Evolutionary conservation across 2,113 vertebrate genomes (phyloP).

Genomic region (Vidua chalybeata): DNA sequence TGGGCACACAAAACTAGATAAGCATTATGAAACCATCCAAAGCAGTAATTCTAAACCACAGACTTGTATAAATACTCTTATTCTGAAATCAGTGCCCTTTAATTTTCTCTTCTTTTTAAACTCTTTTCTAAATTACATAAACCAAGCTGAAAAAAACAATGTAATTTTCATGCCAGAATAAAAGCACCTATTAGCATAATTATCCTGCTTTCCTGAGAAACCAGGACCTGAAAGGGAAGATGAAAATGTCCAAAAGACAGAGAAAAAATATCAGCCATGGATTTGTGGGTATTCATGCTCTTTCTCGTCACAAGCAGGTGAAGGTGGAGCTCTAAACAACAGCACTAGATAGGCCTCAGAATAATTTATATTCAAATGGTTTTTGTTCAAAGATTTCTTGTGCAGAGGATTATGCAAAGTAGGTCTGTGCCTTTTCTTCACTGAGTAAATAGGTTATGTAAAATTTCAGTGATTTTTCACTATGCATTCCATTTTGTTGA

Average conservation of each 20-base stretch:
- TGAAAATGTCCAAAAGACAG: neutral
- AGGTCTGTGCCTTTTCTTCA: neutral
- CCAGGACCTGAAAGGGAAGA: neutral
- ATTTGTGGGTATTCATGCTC: neutral
- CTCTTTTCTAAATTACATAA: neutral
- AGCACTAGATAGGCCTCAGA: neutral
- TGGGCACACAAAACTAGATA: neutral
- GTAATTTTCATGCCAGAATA: neutral
- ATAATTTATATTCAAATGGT: conserved; percentile 20
- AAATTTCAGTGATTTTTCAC: conserved; percentile 4
- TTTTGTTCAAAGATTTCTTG: neutral
- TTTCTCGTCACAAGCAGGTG: neutral
- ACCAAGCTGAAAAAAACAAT: neutral
- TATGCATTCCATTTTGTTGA: neutral
- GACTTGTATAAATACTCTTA: neutral
- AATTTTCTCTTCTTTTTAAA: neutral
- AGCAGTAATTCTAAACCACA: neutral
- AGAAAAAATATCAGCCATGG: neutral
- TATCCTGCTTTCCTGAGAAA: neutral
- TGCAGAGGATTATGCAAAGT: conserved; percentile 25
- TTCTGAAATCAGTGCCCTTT: neutral
- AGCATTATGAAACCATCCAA: neutral
- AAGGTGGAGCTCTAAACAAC: neutral
- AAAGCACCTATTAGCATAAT: neutral
- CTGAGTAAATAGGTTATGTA: conserved; percentile 1